Percentiles rank a stretch among this genome's conserved stretches.
Conservation (phyloP, 1,140 invertebrate species). For the Nautilus pompilius region DNA sequence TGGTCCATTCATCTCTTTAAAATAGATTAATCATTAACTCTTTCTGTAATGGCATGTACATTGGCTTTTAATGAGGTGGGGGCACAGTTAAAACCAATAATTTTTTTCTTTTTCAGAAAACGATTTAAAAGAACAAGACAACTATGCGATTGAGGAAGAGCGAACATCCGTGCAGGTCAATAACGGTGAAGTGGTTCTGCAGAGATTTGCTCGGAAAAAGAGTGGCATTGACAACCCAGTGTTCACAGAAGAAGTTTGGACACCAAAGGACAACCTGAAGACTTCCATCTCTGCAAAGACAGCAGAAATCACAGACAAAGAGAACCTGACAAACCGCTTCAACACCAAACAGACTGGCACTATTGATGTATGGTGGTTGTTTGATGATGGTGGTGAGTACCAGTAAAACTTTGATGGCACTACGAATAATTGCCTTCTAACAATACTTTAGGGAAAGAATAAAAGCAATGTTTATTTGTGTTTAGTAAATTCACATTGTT, state of each 20-base stretch:
- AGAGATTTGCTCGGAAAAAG: background rate
- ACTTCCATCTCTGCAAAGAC: background rate
- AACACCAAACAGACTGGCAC: conserved; percentile 61
- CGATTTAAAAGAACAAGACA: no score
- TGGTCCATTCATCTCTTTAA: no score
- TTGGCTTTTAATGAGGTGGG: no score
- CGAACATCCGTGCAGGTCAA: background rate
- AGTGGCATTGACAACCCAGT: background rate
- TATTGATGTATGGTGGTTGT: conserved; percentile 96
- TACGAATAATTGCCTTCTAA: background rate
- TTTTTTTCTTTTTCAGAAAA: no score
- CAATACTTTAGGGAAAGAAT: background rate
- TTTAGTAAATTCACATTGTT: background rate
- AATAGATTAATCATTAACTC: no score
- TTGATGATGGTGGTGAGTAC: conserved; percentile 75
- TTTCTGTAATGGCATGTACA: no score
- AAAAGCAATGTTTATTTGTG: background rate
- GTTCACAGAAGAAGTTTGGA: background rate
- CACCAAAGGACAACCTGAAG: background rate
- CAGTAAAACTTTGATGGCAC: background rate
- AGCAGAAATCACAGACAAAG: background rate
- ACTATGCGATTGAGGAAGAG: background rate
- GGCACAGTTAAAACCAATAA: no score
- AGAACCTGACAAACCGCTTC: conserved; percentile 61
- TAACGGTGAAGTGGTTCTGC: background rate